phyloP scores from a whole-genome alignment of 2,888 invertebrate genomes.

The Amiota mariae region DNA sequence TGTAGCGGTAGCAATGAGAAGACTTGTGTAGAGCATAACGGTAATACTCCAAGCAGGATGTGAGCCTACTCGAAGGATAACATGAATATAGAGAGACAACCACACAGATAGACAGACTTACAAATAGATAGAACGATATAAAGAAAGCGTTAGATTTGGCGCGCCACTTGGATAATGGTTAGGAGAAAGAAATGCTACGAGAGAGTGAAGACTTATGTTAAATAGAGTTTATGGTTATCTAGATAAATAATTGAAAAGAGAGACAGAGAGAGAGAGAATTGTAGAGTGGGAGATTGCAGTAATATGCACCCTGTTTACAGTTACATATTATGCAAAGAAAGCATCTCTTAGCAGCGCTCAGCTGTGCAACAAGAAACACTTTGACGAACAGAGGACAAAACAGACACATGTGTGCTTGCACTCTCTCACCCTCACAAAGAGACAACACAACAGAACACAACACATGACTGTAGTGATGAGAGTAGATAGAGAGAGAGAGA shows the following conservation, averaged over 20 bases:
- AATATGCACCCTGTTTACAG: constrained; percentile 24
- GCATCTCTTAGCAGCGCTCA: constrained; percentile 3
- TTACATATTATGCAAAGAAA: constrained; percentile 15
- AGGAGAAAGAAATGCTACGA: background rate
- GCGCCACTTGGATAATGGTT: background rate
- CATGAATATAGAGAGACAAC: constrained; percentile 25
- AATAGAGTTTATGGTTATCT: background rate
- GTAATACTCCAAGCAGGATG: constrained; percentile 31
- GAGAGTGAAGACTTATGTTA: background rate
- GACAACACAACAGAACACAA: background rate
- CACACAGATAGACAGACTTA: too few relatives aligned
- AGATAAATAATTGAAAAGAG: background rate
- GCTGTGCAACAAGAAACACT: constrained; percentile 10
- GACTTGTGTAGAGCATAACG: constrained; percentile 42
- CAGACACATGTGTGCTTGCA: constrained; percentile 15
- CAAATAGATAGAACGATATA: constrained; percentile 3
- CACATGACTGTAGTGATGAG: background rate
- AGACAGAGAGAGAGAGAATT: background rate
- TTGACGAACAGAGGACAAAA: background rate
- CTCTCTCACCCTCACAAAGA: constrained; percentile 10
- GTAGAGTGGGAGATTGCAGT: background rate
- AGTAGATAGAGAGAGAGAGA: constrained; percentile 32
- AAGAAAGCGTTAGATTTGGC: too few relatives aligned
- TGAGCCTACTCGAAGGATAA: constrained; percentile 12
- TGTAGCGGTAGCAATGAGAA: constrained; percentile 46